A percentile compares a stretch with the other conserved stretches of the same genome.
phyloP scores from a whole-genome alignment of 2,113 vertebrate genomes.

The Pyxicephalus adspersus region DNA sequence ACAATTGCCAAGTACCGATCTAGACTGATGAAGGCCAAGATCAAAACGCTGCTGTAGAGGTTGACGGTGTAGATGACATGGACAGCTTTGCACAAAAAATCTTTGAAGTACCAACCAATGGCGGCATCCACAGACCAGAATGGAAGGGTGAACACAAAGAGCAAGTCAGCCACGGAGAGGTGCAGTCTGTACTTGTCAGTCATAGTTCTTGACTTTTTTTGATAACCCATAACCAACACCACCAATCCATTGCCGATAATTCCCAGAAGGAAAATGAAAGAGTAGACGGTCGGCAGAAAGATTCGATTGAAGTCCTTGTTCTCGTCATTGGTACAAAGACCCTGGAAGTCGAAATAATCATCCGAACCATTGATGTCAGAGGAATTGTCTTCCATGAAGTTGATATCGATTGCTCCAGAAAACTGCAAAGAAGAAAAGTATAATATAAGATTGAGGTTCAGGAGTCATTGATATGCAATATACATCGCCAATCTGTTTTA shows the following conservation, averaged over 20 bases:
- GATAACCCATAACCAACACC: slow-evolving; percentile 94
- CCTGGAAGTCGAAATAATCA: slow-evolving; percentile 73
- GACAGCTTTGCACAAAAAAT: slow-evolving; percentile 85
- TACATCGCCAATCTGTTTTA: no score
- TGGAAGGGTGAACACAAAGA: slow-evolving; percentile 92
- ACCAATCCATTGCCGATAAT: slow-evolving; percentile 94
- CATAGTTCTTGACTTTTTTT: slow-evolving; percentile 92
- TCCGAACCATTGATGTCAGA: slow-evolving; percentile 70
- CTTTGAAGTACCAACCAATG: slow-evolving; percentile 88
- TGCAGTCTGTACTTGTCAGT: slow-evolving; percentile 97
- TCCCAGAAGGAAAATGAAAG: slow-evolving; percentile 90
- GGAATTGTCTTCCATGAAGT: slow-evolving; percentile 73
- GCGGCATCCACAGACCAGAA: slow-evolving; percentile 95
- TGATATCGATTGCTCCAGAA: slow-evolving; percentile 63
- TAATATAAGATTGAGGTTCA: neutral
- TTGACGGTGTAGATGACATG: slow-evolving; percentile 97
- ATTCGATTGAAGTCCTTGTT: slow-evolving; percentile 83
- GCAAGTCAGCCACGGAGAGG: slow-evolving; percentile 92
- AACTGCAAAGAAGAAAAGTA: slow-evolving; percentile 64
- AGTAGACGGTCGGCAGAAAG: slow-evolving; percentile 89
- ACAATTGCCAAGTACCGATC: slow-evolving; percentile 95
- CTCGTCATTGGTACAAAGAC: slow-evolving; percentile 73
- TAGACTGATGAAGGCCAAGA: slow-evolving; percentile 95
- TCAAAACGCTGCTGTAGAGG: slow-evolving; percentile 94
- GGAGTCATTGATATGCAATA: no score